phyloP scores from a whole-genome alignment of 2,113 vertebrate species.

The Callipepla squamata region DNA sequence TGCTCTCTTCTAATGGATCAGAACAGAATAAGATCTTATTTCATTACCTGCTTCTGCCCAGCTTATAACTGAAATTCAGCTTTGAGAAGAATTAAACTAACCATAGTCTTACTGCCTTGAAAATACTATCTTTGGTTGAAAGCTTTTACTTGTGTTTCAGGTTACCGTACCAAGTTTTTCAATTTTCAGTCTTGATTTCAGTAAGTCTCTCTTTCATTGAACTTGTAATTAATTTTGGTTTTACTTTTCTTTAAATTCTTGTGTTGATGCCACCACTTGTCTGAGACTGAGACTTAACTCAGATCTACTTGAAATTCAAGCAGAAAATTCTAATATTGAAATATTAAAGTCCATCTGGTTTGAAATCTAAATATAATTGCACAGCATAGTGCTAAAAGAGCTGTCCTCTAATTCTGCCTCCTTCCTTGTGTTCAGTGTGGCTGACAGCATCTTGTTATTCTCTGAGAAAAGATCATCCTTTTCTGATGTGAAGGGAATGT shows the following conservation, averaged over 20 bases:
- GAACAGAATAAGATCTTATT: background rate
- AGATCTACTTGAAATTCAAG: background rate
- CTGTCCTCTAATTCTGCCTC: background rate
- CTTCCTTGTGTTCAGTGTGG: background rate
- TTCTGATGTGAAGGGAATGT: background rate
- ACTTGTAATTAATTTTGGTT: background rate
- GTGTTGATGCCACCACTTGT: background rate
- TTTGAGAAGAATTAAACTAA: background rate
- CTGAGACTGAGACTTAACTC: background rate
- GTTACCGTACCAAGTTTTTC: background rate
- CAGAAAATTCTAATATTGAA: background rate
- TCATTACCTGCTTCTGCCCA: background rate
- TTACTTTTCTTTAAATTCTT: background rate
- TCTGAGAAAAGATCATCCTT: background rate
- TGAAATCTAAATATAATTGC: background rate
- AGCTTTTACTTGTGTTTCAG: background rate
- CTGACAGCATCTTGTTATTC: background rate
- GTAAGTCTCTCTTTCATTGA: background rate
- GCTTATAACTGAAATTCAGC: background rate
- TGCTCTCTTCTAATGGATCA: background rate
- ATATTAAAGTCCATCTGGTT: slow-evolving; percentile 5
- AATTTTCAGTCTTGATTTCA: background rate
- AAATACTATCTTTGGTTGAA: background rate
- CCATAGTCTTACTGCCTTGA: background rate
- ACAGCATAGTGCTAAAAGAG: background rate